These are phyloP conservation scores for Pandemis heparana DNA, from an alignment of 2,888 invertebrate species.

Conservation along the genomic window DNA sequence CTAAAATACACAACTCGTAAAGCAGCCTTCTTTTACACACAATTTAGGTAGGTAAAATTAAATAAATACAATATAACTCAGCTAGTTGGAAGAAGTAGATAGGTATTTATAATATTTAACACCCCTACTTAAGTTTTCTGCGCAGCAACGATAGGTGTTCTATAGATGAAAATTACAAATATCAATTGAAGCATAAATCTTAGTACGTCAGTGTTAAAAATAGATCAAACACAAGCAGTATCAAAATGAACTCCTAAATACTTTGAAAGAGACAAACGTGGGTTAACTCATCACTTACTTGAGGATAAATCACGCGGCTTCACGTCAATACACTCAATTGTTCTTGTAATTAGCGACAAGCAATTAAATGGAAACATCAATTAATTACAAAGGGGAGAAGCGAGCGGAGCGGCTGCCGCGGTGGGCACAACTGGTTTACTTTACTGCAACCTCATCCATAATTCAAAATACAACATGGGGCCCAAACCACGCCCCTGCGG, in stretches of 20 bases:
- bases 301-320: constrained; percentile 35
- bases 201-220: not conserved
- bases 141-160: too few species aligned
- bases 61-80: too few species aligned
- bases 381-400: constrained; percentile 80
- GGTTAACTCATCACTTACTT: constrained; percentile 52
- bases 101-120: too few species aligned
- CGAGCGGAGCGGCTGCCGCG: constrained; percentile 80
- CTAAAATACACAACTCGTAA: not conserved
- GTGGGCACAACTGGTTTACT: constrained; percentile 82
- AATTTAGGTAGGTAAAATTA: not conserved
- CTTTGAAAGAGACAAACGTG: constrained; percentile 41
- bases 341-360: not conserved
- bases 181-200: too few species aligned
- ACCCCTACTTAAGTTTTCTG: too few species aligned
- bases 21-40: not conserved
- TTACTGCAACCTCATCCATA: constrained; percentile 81
- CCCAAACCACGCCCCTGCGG: constrained; percentile 82
- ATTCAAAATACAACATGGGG: constrained; percentile 84
- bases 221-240: not conserved
- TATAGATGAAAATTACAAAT: too few species aligned
- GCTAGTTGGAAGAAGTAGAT: too few species aligned
- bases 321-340: not conserved
- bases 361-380: constrained; percentile 45
- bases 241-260: not conserved